Evolutionary conservation across 2,888 invertebrate genomes (phyloP).

Genomic region (Craniophora ligustri): DNA sequence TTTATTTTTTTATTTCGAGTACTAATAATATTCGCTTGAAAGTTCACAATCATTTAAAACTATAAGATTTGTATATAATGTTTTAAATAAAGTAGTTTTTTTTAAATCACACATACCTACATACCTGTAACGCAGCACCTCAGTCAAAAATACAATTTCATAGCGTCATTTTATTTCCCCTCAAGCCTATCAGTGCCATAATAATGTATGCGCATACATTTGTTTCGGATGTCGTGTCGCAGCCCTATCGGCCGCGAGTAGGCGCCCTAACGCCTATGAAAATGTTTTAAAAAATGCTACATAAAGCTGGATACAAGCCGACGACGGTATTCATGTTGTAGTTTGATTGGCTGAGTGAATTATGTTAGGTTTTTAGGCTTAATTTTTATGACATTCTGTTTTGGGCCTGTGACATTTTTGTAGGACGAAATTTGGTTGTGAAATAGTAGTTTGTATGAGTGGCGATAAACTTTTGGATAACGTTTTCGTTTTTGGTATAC

Average conservation of each 20-base stretch:
- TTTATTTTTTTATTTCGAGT: no score
- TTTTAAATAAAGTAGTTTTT: no score
- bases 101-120: not conserved
- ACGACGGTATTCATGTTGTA: slow-evolving; percentile 28
- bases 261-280: slow-evolving; percentile 59
- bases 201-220: slow-evolving; percentile 81
- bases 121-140: not conserved
- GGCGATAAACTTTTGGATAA: no score
- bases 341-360: slow-evolving; percentile 25
- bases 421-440: not conserved
- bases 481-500: no score
- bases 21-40: no score
- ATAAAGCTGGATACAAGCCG: slow-evolving; percentile 16
- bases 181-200: slow-evolving; percentile 63
- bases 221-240: slow-evolving; percentile 66
- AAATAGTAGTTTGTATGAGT: not conserved
- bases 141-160: slow-evolving; percentile 17
- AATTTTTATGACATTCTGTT: slow-evolving; percentile 10
- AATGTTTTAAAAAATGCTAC: slow-evolving; percentile 53
- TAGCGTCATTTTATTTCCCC: slow-evolving; percentile 61
- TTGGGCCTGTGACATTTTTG: not conserved
- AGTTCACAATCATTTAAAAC: no score
- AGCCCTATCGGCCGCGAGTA: slow-evolving; percentile 56
- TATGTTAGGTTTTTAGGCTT: slow-evolving; percentile 7
- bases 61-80: no score